phyloP scores from a whole-genome alignment of 2,888 invertebrate species.

The Aromia moschata region DNA sequence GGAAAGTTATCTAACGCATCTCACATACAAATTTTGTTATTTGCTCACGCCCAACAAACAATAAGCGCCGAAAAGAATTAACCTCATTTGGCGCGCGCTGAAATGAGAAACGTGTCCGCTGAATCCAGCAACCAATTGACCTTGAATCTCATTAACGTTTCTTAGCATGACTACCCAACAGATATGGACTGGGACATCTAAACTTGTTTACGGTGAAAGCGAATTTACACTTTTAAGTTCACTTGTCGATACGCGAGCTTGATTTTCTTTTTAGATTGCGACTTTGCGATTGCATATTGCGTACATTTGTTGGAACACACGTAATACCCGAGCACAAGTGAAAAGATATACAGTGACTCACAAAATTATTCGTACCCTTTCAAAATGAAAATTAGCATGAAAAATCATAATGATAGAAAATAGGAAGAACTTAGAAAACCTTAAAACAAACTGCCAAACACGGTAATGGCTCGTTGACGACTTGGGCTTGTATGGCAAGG shows the following conservation, averaged over 20 bases:
- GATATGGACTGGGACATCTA: neutral
- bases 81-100: slow-evolving; percentile 13
- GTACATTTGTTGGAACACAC: too few species aligned
- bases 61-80: neutral
- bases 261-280: slow-evolving; percentile 7
- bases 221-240: slow-evolving; percentile 6
- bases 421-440: too few species aligned
- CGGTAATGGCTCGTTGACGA: too few species aligned
- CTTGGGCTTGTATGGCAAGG: too few species aligned
- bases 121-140: slow-evolving; percentile 11
- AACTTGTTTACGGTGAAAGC: slow-evolving; percentile 19
- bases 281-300: too few species aligned
- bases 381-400: too few species aligned
- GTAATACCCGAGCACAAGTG: too few species aligned
- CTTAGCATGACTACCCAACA: neutral
- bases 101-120: neutral
- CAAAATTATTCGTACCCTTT: too few species aligned
- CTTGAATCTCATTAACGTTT: slow-evolving; percentile 8
- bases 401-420: too few species aligned
- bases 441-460: too few species aligned
- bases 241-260: neutral
- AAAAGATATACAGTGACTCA: too few species aligned
- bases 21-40: neutral
- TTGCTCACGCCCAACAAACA: neutral
- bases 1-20: neutral